Evolutionary conservation across 2,888 invertebrate species (phyloP).

Genomic region (Drosophila tanythrix): DNA sequence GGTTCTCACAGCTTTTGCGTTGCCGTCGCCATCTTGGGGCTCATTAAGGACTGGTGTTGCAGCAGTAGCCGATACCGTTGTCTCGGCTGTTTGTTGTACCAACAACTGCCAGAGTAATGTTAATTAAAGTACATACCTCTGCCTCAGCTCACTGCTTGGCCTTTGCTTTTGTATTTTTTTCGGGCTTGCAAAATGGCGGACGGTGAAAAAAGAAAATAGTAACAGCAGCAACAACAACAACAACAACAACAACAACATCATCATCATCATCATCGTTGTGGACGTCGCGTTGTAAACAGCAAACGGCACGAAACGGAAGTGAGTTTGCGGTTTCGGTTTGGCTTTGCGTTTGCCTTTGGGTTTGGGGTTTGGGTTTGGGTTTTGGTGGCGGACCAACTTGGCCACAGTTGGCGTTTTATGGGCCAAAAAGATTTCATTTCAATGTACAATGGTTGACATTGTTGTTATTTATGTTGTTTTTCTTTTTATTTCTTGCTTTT

Average conservation of each 20-base stretch:
- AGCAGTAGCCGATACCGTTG: conserved; percentile 13
- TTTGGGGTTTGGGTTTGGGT: conserved; percentile 53
- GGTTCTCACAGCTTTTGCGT: conserved; percentile 55
- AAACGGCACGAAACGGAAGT: conserved; percentile 75
- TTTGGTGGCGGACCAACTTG: conserved; percentile 51
- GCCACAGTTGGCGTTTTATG: conserved; percentile 78
- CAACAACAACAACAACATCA: neutral
- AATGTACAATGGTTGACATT: conserved; percentile 65
- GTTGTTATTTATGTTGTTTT: conserved; percentile 38
- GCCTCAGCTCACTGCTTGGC: conserved; percentile 11
- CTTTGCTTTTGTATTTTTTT: conserved; percentile 29
- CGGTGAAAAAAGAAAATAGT: conserved; percentile 8
- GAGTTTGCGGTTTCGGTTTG: conserved; percentile 72
- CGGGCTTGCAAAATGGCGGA: conserved; percentile 66
- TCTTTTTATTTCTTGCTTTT: neutral
- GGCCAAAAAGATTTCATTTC: conserved; percentile 81
- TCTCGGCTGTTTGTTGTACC: neutral
- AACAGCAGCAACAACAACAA: conserved; percentile 22
- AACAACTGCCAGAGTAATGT: conserved; percentile 43
- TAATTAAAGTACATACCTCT: conserved; percentile 62
- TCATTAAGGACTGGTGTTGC: conserved; percentile 39
- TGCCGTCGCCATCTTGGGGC: conserved; percentile 52
- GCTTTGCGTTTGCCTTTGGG: conserved; percentile 37
- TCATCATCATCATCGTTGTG: conserved; percentile 12
- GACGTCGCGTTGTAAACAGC: conserved; percentile 43